Conservation (phyloP, 2,888 invertebrate species). For the Julus scandinavius region DNA sequence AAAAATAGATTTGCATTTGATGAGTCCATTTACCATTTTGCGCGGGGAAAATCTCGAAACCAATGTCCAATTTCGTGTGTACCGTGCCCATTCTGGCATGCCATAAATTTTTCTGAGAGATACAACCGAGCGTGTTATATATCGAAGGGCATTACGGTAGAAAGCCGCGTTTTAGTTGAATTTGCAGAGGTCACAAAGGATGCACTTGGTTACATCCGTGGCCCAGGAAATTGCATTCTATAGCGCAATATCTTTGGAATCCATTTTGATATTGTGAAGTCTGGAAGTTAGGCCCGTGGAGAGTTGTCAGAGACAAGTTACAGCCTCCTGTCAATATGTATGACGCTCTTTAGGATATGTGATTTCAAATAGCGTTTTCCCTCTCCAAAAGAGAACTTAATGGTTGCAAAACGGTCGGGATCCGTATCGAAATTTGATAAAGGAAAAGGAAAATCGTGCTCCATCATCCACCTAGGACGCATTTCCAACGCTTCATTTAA, state of each 20-base stretch:
- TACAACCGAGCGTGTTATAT: background rate
- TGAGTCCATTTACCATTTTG: slow-evolving; percentile 26
- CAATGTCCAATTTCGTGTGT: slow-evolving; percentile 9
- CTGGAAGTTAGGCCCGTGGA: slow-evolving; percentile 32
- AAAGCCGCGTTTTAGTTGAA: slow-evolving; percentile 30
- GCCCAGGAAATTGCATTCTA: slow-evolving; percentile 28
- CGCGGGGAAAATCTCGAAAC: slow-evolving; percentile 2
- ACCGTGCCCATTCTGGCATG: slow-evolving; percentile 11
- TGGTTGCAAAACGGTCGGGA: slow-evolving; percentile 15
- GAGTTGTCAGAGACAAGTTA: slow-evolving; percentile 24
- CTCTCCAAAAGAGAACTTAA: slow-evolving; percentile 13
- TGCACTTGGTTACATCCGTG: slow-evolving; percentile 24
- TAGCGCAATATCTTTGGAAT: background rate
- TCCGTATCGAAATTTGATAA: slow-evolving; percentile 27
- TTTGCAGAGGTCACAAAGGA: slow-evolving; percentile 13
- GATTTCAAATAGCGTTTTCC: slow-evolving; percentile 25
- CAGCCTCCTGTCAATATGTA: slow-evolving; percentile 39
- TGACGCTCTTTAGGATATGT: slow-evolving; percentile 35
- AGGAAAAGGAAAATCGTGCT: slow-evolving; percentile 1
- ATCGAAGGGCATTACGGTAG: background rate
- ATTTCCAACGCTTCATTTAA: background rate
- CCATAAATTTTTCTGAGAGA: background rate
- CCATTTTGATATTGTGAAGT: slow-evolving; percentile 32
- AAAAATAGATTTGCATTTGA: slow-evolving; percentile 23
- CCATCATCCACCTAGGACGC: background rate